A percentile compares a stretch with the other conserved stretches of the same genome.
These are phyloP conservation scores for Holacanthella duospinosa DNA, from an alignment of 2,888 invertebrate genomes.

Conservation along the genomic window DNA sequence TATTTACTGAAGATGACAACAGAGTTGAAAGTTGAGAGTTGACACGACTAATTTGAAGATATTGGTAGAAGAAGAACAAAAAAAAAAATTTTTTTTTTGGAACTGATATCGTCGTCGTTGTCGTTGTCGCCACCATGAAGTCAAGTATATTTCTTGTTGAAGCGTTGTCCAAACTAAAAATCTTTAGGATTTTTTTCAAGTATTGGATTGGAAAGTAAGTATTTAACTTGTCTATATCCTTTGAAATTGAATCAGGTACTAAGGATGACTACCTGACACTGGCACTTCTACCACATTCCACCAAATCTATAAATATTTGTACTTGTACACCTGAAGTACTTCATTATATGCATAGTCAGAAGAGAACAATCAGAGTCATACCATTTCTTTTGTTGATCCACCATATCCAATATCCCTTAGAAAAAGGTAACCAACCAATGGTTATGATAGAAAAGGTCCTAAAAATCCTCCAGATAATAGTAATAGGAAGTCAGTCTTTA, in stretches of 20 bases:
- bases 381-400: neutral
- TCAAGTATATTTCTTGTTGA: too few species aligned
- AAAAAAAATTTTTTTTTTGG: too few species aligned
- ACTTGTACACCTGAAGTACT: constrained; percentile 1
- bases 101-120: too few species aligned
- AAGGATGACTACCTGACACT: neutral
- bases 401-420: constrained; percentile 3
- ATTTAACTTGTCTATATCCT: too few species aligned
- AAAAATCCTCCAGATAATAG: neutral
- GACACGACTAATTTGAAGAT: too few species aligned
- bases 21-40: too few species aligned
- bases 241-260: constrained; percentile 1
- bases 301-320: constrained; percentile 6
- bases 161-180: too few species aligned
- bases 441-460: neutral
- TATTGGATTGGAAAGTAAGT: too few species aligned
- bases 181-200: too few species aligned
- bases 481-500: neutral
- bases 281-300: neutral
- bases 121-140: too few species aligned
- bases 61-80: too few species aligned
- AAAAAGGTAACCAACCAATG: neutral
- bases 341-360: constrained; percentile 4
- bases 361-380: neutral
- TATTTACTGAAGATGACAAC: too few species aligned